Base-by-base conservation (phyloP, 2,888 invertebrate species). In the Tetranychus truncatus region DNA sequence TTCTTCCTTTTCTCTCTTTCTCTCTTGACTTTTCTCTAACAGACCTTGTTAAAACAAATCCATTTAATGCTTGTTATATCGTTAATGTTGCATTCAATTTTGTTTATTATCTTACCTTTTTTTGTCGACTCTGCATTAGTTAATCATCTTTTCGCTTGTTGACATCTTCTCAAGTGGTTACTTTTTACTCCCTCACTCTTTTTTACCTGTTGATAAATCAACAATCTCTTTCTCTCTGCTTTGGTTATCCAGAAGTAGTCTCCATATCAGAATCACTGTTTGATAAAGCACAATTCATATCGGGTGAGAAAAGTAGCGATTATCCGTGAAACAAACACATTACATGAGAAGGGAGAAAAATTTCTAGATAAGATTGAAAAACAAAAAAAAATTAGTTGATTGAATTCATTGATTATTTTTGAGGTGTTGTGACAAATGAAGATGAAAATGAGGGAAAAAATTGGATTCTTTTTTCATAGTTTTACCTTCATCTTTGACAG, bases 171-270 rank as follows among this genome's bases (percentile, higher is more conserved):
- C 34, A 34, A 34, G 34, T 66, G 15, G 66, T 18, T 6, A 66
- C 66, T 18, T 66, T 66, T 66, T 66, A 66, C n/a, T 66, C 66
- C 66, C n/a, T 66, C n/a, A 18, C n/a, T 66, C n/a, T 66, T 66
- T 65, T 66, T 66, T 66, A 18, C 66, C 18, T 34, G 34, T 34
- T 34, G 34, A 34, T 34, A 34, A 34, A 34, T 34, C 34, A 34
- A 34, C 34, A 34, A 34, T 34, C 34, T 34, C 34, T 34, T 34
- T 34, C 34, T 34, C 34, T 34, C 34, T 34, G 34, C 34, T 4
- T 34, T 34, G 34, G 34, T 34, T 34, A 34, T 34, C 7, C 55
- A 55, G 55, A 55, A 55, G 55, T 55, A 55, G 55, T 55, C 15
- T 55, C 15, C 15, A 15, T 15, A 55, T 55, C 55, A 55, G 11